Percentiles rank a stretch among this genome's conserved stretches.
Conservation (phyloP, 2,113 vertebrate species). For the Cyanoderma ruficeps region DNA sequence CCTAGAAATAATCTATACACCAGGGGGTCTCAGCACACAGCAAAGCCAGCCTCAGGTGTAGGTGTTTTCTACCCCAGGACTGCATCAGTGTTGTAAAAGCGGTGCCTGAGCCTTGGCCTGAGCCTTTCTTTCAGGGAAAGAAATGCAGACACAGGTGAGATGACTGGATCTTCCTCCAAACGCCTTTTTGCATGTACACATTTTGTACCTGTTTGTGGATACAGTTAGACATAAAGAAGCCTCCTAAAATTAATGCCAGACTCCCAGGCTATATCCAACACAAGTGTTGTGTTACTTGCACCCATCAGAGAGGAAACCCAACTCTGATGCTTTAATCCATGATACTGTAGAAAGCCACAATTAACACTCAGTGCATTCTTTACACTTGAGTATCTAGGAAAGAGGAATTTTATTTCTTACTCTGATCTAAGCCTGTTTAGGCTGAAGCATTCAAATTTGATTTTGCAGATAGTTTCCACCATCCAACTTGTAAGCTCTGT, state of each 20-base stretch:
- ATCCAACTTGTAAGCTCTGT: not conserved
- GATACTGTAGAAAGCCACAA: not conserved
- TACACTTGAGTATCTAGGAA: not conserved
- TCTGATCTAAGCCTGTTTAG: not conserved
- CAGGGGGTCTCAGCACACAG: not conserved
- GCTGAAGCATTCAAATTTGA: not conserved
- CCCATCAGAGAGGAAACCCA: not conserved
- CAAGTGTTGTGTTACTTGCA: not conserved
- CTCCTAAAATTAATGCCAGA: not conserved
- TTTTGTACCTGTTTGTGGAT: not conserved
- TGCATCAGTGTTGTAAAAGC: not conserved
- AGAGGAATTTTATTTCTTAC: not conserved
- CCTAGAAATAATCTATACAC: not conserved
- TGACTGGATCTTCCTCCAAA: not conserved
- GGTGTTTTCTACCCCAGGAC: not conserved
- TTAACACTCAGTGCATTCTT: not conserved
- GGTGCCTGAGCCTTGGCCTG: not conserved
- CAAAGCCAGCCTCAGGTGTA: not conserved
- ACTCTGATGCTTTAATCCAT: not conserved
- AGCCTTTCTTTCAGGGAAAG: not conserved
- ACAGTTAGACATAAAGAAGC: not conserved
- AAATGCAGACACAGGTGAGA: not conserved
- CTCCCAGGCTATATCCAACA: not conserved
- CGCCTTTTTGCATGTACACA: not conserved
- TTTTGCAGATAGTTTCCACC: not conserved